Base-by-base conservation (phyloP, 2,797 vertebrate species). In the Trematomus bernacchii region DNA sequence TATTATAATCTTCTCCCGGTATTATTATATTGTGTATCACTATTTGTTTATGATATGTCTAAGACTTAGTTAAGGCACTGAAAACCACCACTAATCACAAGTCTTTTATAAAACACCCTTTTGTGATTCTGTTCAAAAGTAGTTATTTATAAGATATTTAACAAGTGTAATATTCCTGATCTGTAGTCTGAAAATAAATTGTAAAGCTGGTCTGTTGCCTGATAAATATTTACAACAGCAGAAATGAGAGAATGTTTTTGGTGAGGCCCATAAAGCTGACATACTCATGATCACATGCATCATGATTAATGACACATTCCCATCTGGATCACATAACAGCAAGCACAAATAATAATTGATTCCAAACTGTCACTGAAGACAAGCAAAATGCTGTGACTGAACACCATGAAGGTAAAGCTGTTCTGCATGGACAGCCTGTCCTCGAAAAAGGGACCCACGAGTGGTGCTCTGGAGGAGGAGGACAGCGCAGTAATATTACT, bases 201-300 rank as follows among this genome's bases (percentile, higher is more conserved):
- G 61, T 60, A 64, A 61, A 30, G 33, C 3, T 16, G 2, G 23
- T 46, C 63, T 48, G 16, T 23, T 72, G 60, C 63, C 66, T 70
- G 53, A 76, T 87, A 61, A 70, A 70, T 63, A 54, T 60, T 83
- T 71, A 79, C 71, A 67, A 85, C 67, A 65, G 65, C 63, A 55
- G 54, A 37, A 52, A 66, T 10, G 6, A 14, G 13, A 63, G 51
- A 30, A 52, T 66, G 60, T 51, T 76, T 80, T 44, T 66, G 62
- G 23, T 48, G 50, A 73, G 48, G 58, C 21, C 13, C 4, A 54
- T 55, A 8, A 73, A 64, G 37, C 61, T 67, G 53, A 53, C 61
- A 62, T 21, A 48, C 21, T 79, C 6, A 44, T 52, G 21, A 53
- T 59, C 73, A 79, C 19, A 72, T 42, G 40, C 11, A 66, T 55